These are phyloP conservation scores for Mycetomoellerius zeteki DNA, from an alignment of 1,140 invertebrate species.

Conservation along the genomic window DNA sequence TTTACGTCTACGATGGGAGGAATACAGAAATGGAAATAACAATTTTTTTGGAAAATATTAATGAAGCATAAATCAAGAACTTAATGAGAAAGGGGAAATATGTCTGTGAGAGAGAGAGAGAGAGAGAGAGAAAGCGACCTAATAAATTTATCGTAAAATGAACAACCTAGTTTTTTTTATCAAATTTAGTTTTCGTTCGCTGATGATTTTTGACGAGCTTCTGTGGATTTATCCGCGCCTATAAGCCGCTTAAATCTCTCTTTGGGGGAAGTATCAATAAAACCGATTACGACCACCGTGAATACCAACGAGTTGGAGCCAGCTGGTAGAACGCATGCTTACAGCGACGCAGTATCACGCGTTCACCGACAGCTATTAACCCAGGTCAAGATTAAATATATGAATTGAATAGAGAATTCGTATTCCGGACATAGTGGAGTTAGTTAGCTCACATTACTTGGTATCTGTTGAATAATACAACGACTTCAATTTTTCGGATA, in stretches of 20 bases:
- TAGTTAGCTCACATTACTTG: constrained; percentile 39
- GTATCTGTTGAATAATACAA: constrained; percentile 32
- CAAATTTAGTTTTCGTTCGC: background rate
- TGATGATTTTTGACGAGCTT: constrained; percentile 36
- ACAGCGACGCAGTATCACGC: background rate
- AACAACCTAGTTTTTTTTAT: background rate
- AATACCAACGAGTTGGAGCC: constrained; percentile 63
- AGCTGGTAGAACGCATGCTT: constrained; percentile 4
- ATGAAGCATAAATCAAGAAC: background rate
- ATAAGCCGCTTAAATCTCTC: constrained; percentile 54
- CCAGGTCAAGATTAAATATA: constrained; percentile 55
- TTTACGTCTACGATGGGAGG: background rate
- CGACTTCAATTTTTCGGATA: constrained; percentile 39
- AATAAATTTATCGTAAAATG: background rate
- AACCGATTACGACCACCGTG: constrained; percentile 56
- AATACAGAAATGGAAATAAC: background rate
- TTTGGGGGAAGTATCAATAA: constrained; percentile 70
- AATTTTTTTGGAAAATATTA: background rate
- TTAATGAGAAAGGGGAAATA: background rate
- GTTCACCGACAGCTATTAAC: constrained; percentile 42
- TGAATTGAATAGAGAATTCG: constrained; percentile 36
- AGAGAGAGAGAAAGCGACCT: too few species aligned
- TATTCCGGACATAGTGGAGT: background rate
- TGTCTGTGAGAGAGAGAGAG: too few species aligned
- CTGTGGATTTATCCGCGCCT: background rate